Percentiles rank a stretch among this genome's conserved stretches.
Evolutionary conservation across 1,140 invertebrate genomes (phyloP).

Genomic region (Apis laboriosa): DNA sequence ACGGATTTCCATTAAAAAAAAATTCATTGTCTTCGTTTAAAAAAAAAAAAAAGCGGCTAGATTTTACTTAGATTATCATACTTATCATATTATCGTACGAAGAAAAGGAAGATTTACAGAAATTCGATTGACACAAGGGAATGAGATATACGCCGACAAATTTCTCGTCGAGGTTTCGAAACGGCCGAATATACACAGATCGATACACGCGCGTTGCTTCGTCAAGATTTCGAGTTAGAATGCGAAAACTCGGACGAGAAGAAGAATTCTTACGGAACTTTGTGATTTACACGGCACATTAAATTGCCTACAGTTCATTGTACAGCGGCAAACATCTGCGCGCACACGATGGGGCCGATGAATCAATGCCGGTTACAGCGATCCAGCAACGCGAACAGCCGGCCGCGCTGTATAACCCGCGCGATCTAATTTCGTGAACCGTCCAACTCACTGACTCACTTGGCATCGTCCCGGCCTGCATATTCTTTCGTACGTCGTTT

Average conservation of each 20-base stretch:
- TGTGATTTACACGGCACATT: background rate
- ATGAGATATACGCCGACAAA: too few relatives aligned
- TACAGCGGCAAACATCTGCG: constrained; percentile 43
- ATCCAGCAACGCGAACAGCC: constrained; percentile 55
- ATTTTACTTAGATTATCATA: too few relatives aligned
- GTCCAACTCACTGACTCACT: constrained; percentile 67
- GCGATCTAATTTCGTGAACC: constrained; percentile 65
- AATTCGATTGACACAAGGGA: too few relatives aligned
- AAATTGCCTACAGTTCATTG: constrained; percentile 24
- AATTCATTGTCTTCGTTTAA: too few relatives aligned
- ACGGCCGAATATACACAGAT: too few relatives aligned
- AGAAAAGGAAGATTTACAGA: too few relatives aligned
- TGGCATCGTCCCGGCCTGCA: constrained; percentile 52
- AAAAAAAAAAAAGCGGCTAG: too few relatives aligned
- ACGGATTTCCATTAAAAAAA: too few relatives aligned
- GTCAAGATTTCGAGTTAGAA: background rate
- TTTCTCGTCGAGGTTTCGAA: too few relatives aligned
- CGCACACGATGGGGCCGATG: constrained; percentile 34
- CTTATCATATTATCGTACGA: too few relatives aligned
- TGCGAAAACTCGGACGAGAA: background rate
- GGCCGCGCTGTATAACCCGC: constrained; percentile 54
- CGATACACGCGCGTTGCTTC: too few relatives aligned
- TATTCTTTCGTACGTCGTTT: constrained; percentile 56
- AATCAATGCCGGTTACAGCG: constrained; percentile 63
- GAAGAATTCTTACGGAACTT: constrained; percentile 7